A percentile compares a stretch with the other conserved stretches of the same genome.
Evolutionary conservation across 2,888 invertebrate species (phyloP).

Genomic region (Busseola fusca): DNA sequence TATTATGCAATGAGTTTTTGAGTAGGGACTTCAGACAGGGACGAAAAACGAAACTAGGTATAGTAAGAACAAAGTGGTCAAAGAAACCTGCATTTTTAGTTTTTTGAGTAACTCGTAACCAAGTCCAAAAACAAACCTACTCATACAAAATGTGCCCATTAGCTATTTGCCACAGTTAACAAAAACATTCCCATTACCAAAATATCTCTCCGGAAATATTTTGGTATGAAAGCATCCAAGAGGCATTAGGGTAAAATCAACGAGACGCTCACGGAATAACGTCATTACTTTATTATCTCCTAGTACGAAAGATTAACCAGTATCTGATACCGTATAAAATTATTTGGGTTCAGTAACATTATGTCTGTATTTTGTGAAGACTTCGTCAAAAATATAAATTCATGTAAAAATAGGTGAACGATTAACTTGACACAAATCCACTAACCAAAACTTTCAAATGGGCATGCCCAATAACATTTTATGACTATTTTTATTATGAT

Average conservation of each 20-base stretch:
- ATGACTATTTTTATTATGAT: background rate
- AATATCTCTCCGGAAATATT: slow-evolving; percentile 27
- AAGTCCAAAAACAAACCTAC: background rate
- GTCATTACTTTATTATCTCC: slow-evolving; percentile 50
- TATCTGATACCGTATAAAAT: slow-evolving; percentile 16
- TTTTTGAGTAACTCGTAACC: no score
- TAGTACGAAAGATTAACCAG: slow-evolving; percentile 46
- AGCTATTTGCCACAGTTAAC: background rate
- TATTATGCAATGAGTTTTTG: slow-evolving; percentile 1
- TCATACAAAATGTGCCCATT: no score
- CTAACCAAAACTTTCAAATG: background rate
- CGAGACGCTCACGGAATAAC: slow-evolving; percentile 41
- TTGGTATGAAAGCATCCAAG: slow-evolving; percentile 24
- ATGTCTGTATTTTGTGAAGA: background rate
- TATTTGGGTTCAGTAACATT: slow-evolving; percentile 11
- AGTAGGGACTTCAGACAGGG: background rate
- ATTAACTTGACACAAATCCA: no score
- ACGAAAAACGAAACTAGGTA: background rate
- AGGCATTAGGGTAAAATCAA: slow-evolving; percentile 46
- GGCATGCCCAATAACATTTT: no score
- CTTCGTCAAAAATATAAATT: background rate
- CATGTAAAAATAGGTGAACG: background rate
- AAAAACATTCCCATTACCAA: slow-evolving; percentile 9
- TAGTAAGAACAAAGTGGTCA: background rate
- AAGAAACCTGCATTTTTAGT: background rate